Evolutionary conservation across 2,888 invertebrate genomes (phyloP).

Genomic region (Tinea pellionella): DNA sequence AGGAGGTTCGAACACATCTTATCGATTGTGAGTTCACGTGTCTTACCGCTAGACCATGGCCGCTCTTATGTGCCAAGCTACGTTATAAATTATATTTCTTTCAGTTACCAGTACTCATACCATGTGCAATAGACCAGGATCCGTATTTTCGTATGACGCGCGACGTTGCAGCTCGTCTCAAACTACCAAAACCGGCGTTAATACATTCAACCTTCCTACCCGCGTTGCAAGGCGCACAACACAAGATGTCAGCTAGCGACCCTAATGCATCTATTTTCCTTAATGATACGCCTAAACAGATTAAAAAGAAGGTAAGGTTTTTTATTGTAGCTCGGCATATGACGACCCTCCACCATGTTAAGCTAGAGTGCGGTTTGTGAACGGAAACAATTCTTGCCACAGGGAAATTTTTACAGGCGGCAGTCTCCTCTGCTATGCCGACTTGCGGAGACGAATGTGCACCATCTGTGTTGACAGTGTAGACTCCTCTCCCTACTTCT

Average conservation of each 20-base stretch:
- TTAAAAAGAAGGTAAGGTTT: slow-evolving; percentile 87
- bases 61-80: no score
- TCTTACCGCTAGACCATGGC: no score
- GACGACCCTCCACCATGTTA: no score
- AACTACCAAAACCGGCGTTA: slow-evolving; percentile 88
- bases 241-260: slow-evolving; percentile 99
- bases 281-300: slow-evolving; percentile 94
- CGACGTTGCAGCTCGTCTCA: slow-evolving; percentile 95
- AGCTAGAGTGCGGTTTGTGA: not conserved
- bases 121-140: slow-evolving; percentile 99
- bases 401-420: no score
- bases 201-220: slow-evolving; percentile 92
- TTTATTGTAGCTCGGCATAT: no score
- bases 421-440: no score
- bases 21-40: no score
- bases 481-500: no score
- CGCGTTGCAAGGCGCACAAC: slow-evolving; percentile 94
- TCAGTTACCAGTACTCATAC: slow-evolving; percentile 76
- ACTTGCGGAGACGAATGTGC: no score
- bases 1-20: no score
- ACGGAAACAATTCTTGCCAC: no score
- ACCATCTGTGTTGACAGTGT: no score
- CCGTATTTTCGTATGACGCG: slow-evolving; percentile 99
- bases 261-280: slow-evolving; percentile 93
- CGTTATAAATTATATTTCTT: not conserved